Percentiles rank a stretch among this genome's conserved stretches.
These are phyloP conservation scores for Channa maculata DNA, from an alignment of 2,113 vertebrate species.

Conservation along the genomic window DNA sequence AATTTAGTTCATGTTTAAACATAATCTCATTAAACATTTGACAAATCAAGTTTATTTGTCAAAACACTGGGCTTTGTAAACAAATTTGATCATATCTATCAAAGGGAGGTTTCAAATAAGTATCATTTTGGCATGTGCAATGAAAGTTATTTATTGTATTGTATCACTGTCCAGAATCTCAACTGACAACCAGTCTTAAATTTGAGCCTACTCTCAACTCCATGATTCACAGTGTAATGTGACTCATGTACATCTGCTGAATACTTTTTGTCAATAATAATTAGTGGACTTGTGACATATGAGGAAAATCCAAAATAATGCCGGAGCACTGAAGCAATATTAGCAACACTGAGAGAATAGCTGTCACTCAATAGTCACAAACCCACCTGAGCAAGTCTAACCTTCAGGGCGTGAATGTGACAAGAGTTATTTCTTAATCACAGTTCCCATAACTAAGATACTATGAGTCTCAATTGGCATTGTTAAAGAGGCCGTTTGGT, in stretches of 20 bases:
- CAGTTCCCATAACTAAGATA: constrained; percentile 49
- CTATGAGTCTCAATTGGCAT: constrained; percentile 22
- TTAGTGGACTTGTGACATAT: constrained; percentile 36
- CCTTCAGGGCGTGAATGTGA: constrained; percentile 38
- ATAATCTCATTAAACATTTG: background rate
- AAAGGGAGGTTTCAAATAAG: background rate
- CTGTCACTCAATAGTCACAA: constrained; percentile 48
- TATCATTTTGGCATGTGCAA: background rate
- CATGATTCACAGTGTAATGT: constrained; percentile 10
- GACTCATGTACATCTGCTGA: constrained; percentile 22
- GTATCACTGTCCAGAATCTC: background rate
- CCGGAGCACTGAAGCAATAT: constrained; percentile 44
- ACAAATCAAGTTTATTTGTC: background rate
- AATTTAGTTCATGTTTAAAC: constrained; percentile 6
- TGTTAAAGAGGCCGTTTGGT: constrained; percentile 14
- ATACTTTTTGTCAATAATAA: constrained; percentile 45
- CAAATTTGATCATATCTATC: background rate
- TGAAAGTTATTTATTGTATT: background rate
- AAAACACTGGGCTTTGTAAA: background rate
- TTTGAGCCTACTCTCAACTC: background rate
- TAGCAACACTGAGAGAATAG: constrained; percentile 34
- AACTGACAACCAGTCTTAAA: background rate
- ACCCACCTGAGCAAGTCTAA: constrained; percentile 40
- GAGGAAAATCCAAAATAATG: constrained; percentile 31
- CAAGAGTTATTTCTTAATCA: constrained; percentile 15